Base-by-base conservation (phyloP, 37 sponge, comb jelly and placozoan genomes). In the Axinella damicornis region DNA sequence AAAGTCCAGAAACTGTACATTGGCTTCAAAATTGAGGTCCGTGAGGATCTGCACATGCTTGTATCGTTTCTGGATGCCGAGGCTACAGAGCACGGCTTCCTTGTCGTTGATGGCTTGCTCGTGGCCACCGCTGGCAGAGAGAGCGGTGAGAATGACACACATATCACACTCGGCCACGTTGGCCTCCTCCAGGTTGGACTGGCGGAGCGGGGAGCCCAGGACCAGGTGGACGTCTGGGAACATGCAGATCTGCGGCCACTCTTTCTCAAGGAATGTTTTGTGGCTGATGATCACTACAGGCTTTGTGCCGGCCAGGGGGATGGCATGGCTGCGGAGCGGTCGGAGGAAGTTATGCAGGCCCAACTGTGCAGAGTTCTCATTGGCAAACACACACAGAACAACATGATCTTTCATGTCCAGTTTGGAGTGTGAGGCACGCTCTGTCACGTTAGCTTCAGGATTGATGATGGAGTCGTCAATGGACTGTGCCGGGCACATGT, bases 1-100 rank as follows among this genome's bases (percentile, higher is more conserved):
- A 56, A 89, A 77, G 56, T 88, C 89, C 13, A 96, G 81, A 71
- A 96, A 93, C 76, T 93, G 85, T 37, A 90, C 95, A 68, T 93
- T 90, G 11, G 56, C 70, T 35, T 89, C 89, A 13, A 78, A 57
- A 13, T 53, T 34, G 39, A 94, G 82, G 27, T 88, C 91, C 18
- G 91, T 84, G 52, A 91, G 57, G 54, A 93, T 65, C 2, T 59
- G 84, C 14, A 84, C 81, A 0, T 72, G 72, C 1, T 84, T 64
- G 21, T 58, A 56, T 0, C 61, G 39, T 57, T 88, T 89, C 52
- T 81, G 67, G 27, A 95, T 36, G 38, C 63, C 72, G 13, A 92
- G 83, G 33, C 79, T 57, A 39, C 95, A 91, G 30, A 95, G 85
- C 17, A 95, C 71, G 21, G 81, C 84, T 41, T 89, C 87, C 46